Evolutionary conservation across 2,888 invertebrate genomes (phyloP).

Genomic region (Conomelus anceps): DNA sequence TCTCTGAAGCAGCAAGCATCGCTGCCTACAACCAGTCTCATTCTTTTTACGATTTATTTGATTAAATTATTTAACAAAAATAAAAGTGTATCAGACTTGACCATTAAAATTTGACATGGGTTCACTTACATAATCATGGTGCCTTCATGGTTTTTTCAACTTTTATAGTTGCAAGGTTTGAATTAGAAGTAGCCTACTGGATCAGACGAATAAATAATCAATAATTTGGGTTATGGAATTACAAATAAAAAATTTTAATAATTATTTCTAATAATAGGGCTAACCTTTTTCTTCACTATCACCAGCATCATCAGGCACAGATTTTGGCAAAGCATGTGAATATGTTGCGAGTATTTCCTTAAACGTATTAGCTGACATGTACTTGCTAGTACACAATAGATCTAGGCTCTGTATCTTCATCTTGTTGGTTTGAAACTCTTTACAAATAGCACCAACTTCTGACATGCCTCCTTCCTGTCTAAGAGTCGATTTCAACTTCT

Average conservation of each 20-base stretch:
- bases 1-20: too few species aligned
- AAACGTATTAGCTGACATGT: conserved; percentile 46
- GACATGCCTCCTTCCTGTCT: conserved; percentile 50
- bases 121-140: too few species aligned
- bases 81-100: too few species aligned
- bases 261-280: neutral
- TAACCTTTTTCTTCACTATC: neutral
- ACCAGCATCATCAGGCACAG: neutral
- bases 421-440: conserved; percentile 63
- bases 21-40: too few species aligned
- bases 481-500: conserved; percentile 62
- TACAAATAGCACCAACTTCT: conserved; percentile 51
- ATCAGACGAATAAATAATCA: too few species aligned
- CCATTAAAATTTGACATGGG: too few species aligned
- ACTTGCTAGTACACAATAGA: conserved; percentile 58
- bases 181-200: too few species aligned
- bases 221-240: neutral
- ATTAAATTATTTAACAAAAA: too few species aligned
- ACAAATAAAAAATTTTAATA: neutral
- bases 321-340: neutral
- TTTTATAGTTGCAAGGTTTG: too few species aligned
- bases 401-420: conserved; percentile 65
- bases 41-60: too few species aligned
- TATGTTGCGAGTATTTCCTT: conserved; percentile 12
- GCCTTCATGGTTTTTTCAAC: too few species aligned